These are phyloP conservation scores for Psittacula derbiana DNA, from an alignment of 2,797 vertebrate species.

Conservation along the genomic window DNA sequence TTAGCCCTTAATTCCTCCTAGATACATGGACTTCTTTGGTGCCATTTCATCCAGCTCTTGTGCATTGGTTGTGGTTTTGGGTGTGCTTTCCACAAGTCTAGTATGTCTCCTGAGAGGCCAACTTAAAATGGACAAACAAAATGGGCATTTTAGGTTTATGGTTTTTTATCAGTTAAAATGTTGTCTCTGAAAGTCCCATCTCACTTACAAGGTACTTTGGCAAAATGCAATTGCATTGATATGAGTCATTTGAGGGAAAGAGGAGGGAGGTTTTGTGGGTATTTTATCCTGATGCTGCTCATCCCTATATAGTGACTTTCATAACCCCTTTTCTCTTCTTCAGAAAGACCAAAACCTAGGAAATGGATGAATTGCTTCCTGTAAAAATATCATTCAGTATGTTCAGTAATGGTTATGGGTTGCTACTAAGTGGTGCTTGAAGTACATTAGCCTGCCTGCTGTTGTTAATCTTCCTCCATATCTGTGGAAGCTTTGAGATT, in stretches of 20 bases:
- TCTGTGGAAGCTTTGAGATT: background rate
- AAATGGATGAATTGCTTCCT: background rate
- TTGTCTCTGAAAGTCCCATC: background rate
- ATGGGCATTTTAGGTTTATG: background rate
- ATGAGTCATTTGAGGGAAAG: background rate
- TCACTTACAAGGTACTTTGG: background rate
- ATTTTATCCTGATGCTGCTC: background rate
- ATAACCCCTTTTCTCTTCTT: background rate
- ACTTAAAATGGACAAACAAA: background rate
- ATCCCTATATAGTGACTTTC: background rate
- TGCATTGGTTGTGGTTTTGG: background rate
- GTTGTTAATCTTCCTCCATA: constrained; percentile 2
- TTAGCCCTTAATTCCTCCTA: background rate
- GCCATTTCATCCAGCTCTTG: background rate
- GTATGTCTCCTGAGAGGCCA: background rate
- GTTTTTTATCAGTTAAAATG: background rate
- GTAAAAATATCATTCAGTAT: background rate
- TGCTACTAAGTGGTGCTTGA: background rate
- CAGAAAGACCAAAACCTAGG: background rate
- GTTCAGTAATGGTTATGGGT: background rate
- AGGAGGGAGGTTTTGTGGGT: background rate
- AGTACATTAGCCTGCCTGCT: background rate
- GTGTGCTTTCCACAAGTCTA: background rate
- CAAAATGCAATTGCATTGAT: background rate
- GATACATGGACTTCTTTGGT: background rate